Evolutionary conservation across 1,140 invertebrate genomes (phyloP), one percentile per base, ranked within the genome.

Genomic region (Drosophila baimaii): DNA sequence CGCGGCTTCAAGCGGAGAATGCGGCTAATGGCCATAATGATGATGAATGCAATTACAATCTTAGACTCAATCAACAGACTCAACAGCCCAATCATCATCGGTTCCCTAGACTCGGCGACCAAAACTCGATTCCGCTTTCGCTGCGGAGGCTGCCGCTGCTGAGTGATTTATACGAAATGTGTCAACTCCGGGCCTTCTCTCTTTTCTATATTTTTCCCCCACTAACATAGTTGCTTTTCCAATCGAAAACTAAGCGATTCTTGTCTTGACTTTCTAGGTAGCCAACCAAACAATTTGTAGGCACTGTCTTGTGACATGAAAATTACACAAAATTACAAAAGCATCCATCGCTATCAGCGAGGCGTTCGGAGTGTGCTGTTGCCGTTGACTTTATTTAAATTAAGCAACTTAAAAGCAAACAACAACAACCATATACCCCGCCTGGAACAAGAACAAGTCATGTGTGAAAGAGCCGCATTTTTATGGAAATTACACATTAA

Each of bases 401-500:
- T 68, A 90, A 84, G 84, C 84, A 88, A 88, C 83, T 80, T 65
- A 49, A 76, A 70, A 56, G 61, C 59, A 68, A 54, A 66, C 68
- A 52, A 77, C 68, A 52, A 77, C 51, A 55, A 17, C 27, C 29
- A 44, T 21, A 51, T 33, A 46, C 19, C 29, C 17, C 2, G 37
- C 17, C 19, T 2, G 21, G 19, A 21, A 12, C 8, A 10, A 44
- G 49, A 69, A 39, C 52, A 49, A 71, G n/a, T 72, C 68, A 61
- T 61, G 70, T 51, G 58, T 77, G 35, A 77, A 77, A 57, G 31
- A 23, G 66, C 68, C 39, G 79, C 74, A 51, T 89, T 88, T 84
- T 89, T 84, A 88, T 89, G 84, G 79, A 89, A 89, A 86, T 86
- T 78, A 76, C 65, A 78, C n/a, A 69, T 79, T 54, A 81, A 85